Percentiles rank a stretch among this genome's conserved stretches.
Conservation (phyloP, 2,797 vertebrate species). For the Tiaroga cobitis region DNA sequence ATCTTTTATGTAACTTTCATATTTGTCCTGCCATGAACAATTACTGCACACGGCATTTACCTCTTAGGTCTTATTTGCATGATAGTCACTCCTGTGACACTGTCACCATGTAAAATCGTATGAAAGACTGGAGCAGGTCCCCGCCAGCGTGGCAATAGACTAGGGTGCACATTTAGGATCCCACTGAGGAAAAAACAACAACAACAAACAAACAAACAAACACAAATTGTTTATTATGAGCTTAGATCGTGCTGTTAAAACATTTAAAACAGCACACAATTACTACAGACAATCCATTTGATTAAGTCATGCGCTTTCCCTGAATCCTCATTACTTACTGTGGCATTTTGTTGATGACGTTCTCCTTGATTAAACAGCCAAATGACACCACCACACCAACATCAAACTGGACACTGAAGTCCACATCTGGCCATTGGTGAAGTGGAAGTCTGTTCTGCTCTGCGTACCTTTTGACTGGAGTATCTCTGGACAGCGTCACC, state of each 20-base stretch:
- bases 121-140: slow-evolving; percentile 92
- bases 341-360: slow-evolving; percentile 88
- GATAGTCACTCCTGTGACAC: slow-evolving; percentile 87
- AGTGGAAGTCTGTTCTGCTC: slow-evolving; percentile 76
- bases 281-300: background rate
- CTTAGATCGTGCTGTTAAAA: background rate
- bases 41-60: slow-evolving; percentile 64
- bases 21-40: background rate
- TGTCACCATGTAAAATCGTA: slow-evolving; percentile 87
- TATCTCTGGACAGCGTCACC: slow-evolving; percentile 79
- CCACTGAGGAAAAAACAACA: slow-evolving; percentile 77
- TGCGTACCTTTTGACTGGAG: slow-evolving; percentile 86
- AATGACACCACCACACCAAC: slow-evolving; percentile 95
- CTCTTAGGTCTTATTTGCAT: slow-evolving; percentile 93
- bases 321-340: slow-evolving; percentile 77
- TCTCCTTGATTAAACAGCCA: slow-evolving; percentile 85
- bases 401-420: slow-evolving; percentile 79
- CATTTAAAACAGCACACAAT: background rate
- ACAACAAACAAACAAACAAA: background rate
- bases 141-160: slow-evolving; percentile 91
- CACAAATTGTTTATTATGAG: background rate
- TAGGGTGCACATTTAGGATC: slow-evolving; percentile 92
- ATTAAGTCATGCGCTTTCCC: background rate
- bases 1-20: background rate
- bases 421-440: slow-evolving; percentile 84